Conservation (phyloP, 1,140 invertebrate genomes). For the Drosophila pallidifrons region DNA sequence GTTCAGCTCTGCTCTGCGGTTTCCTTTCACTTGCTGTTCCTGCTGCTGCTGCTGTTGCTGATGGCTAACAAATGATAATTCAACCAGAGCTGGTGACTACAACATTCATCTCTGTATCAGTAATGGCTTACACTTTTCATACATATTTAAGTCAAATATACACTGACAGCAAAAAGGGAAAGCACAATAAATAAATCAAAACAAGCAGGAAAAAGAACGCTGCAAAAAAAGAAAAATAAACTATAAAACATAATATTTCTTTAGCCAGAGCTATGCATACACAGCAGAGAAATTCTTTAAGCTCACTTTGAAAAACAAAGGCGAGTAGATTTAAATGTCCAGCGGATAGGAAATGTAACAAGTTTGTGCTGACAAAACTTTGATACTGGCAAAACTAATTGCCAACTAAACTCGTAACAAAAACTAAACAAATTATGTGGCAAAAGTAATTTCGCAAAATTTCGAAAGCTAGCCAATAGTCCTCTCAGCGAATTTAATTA, state of each 20-base stretch:
- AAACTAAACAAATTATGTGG: slow-evolving; percentile 18
- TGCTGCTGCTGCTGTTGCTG: neutral
- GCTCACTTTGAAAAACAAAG: no score
- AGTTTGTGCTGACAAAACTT: neutral
- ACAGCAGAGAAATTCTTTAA: no score
- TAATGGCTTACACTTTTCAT: neutral
- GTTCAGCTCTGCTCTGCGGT: neutral
- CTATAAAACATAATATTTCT: no score
- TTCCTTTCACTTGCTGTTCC: neutral
- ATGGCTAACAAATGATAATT: slow-evolving; percentile 12
- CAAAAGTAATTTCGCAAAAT: slow-evolving; percentile 1
- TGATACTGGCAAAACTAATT: neutral
- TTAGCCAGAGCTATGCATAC: no score
- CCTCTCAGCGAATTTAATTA: slow-evolving; percentile 34
- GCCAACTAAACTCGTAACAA: neutral
- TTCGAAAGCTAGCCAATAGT: neutral
- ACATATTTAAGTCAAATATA: neutral
- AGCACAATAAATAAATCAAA: no score
- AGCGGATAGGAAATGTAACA: no score
- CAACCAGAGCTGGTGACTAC: neutral
- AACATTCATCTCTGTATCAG: neutral
- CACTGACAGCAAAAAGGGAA: neutral
- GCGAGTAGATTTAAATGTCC: no score
- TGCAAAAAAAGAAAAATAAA: no score
- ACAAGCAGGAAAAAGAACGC: no score